phyloP scores from a whole-genome alignment of 2,797 vertebrate species.

The Muraenolepis orangiensis region DNA sequence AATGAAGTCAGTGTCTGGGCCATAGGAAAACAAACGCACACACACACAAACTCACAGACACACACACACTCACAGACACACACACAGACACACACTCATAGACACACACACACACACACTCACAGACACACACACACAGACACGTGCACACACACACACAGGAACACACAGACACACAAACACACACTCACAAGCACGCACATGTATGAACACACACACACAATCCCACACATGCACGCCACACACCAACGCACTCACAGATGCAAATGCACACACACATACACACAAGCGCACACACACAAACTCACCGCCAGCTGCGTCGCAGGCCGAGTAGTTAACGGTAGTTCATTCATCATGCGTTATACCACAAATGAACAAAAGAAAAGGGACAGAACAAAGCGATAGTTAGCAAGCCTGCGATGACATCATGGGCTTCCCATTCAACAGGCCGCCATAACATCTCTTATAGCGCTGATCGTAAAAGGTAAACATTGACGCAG shows the following conservation, averaged over 20 bases:
- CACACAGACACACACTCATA: background rate
- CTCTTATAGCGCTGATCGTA: constrained; percentile 30
- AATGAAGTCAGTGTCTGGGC: constrained; percentile 72
- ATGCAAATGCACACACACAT: background rate
- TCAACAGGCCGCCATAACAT: constrained; percentile 40
- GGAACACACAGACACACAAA: background rate
- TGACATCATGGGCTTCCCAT: constrained; percentile 47
- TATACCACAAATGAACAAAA: constrained; percentile 20
- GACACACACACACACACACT: background rate
- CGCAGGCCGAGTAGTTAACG: constrained; percentile 45
- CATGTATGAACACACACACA: no score
- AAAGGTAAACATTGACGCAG: constrained; percentile 49
- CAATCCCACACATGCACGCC: background rate
- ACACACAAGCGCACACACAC: background rate
- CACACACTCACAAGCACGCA: background rate
- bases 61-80: constrained; percentile 21
- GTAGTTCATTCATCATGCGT: constrained; percentile 34
- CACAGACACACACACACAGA: background rate
- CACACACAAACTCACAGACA: constrained; percentile 43
- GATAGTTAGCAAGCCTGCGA: constrained; percentile 25
- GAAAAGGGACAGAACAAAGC: constrained; percentile 9
- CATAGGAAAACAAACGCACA: constrained; percentile 49
- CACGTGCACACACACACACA: background rate
- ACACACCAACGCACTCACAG: background rate
- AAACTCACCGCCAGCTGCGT: constrained; percentile 10